Evolutionary conservation across 2,113 vertebrate species (phyloP).

Genomic region (Aplodontia rufa): DNA sequence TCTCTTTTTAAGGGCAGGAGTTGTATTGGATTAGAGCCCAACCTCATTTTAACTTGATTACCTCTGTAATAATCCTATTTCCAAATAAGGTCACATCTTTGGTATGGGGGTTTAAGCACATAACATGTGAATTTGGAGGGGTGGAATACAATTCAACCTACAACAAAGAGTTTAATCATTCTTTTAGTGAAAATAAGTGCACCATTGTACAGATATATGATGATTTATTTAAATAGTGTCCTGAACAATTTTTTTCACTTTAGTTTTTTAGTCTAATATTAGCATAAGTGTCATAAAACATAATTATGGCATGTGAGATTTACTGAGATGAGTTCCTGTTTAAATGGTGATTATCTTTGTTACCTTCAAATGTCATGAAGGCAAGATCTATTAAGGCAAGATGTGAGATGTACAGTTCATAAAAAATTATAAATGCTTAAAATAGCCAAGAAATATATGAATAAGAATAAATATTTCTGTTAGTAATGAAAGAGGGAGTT

Average conservation of each 20-base stretch:
- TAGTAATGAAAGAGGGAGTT: background rate
- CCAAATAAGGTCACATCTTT: conserved; percentile 15
- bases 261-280: background rate
- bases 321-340: background rate
- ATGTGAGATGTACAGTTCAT: background rate
- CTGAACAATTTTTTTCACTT: background rate
- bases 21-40: background rate
- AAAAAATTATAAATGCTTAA: conserved; percentile 3
- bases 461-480: conserved; percentile 37
- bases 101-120: background rate
- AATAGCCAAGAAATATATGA: background rate
- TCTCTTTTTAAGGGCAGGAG: background rate
- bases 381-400: conserved; percentile 21
- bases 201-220: background rate
- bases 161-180: background rate
- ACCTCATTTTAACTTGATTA: conserved; percentile 35
- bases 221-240: background rate
- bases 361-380: conserved; percentile 48
- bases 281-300: conserved; percentile 34
- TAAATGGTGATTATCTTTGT: conserved; percentile 15
- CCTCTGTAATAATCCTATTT: background rate
- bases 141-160: background rate
- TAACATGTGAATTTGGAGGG: background rate
- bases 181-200: background rate
- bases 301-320: background rate